Conservation (phyloP, 2,888 invertebrate species). For the Galerucella pusilla region DNA sequence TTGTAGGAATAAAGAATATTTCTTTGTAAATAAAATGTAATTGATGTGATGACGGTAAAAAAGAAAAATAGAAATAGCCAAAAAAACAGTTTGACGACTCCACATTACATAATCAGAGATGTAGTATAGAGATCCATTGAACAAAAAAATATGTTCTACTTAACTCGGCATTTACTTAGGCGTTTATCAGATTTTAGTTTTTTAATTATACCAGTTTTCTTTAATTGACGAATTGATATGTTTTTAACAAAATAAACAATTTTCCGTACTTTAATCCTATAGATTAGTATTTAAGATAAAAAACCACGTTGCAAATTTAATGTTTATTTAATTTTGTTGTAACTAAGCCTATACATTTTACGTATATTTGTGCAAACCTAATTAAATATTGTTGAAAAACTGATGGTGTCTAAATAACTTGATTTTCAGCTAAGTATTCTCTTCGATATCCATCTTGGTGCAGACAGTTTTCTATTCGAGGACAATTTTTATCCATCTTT, state of each 20-base stretch:
- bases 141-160: not conserved
- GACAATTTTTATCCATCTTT: too few species aligned
- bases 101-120: not conserved
- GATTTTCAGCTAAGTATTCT: too few species aligned
- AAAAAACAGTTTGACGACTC: not conserved
- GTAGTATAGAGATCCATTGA: slow-evolving; percentile 6
- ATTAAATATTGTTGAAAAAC: too few species aligned
- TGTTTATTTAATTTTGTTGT: not conserved
- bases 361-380: too few species aligned
- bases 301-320: not conserved
- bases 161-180: not conserved
- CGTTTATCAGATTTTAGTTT: not conserved
- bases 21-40: not conserved
- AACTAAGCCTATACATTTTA: too few species aligned
- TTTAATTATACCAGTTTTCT: not conserved
- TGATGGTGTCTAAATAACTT: too few species aligned
- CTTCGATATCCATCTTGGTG: too few species aligned
- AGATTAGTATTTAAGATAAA: not conserved
- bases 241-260: not conserved
- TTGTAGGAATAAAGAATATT: not conserved
- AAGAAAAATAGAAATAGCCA: slow-evolving; percentile 1
- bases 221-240: slow-evolving; percentile 1
- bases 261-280: not conserved
- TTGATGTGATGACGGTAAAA: not conserved
- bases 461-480: too few species aligned